Percentiles rank a stretch among this genome's conserved stretches.
These are phyloP conservation scores for Diadophis punctatus DNA, from an alignment of 2,113 vertebrate genomes.

Conservation along the genomic window DNA sequence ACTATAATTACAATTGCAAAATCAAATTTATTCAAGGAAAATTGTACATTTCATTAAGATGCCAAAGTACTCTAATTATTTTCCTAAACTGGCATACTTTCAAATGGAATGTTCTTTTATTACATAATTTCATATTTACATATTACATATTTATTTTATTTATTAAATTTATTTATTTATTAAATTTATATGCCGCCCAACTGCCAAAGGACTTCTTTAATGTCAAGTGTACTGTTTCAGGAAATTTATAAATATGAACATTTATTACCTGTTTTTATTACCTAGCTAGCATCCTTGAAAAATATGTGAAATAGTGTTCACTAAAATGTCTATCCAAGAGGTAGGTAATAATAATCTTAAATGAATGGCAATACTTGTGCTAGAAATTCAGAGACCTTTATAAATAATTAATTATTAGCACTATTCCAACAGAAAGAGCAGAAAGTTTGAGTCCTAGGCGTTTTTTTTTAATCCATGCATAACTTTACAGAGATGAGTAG, in stretches of 20 bases:
- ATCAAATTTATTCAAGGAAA: neutral
- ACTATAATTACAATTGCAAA: neutral
- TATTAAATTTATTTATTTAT: too few species aligned
- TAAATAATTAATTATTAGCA: neutral
- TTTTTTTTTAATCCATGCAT: neutral
- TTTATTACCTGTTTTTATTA: neutral
- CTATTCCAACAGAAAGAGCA: neutral
- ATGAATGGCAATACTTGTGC: neutral
- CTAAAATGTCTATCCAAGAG: rapidly evolving
- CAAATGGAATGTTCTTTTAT: neutral
- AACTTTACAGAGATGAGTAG: neutral
- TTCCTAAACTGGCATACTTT: neutral
- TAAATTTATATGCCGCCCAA: too few species aligned
- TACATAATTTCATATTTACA: too few species aligned
- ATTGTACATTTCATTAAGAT: neutral
- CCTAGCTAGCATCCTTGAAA: neutral
- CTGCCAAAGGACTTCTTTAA: too few species aligned
- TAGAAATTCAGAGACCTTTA: neutral
- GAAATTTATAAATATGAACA: neutral
- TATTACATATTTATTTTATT: too few species aligned
- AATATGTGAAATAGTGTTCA: neutral
- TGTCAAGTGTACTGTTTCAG: neutral
- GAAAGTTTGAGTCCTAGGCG: neutral
- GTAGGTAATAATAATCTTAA: constrained; percentile 6
- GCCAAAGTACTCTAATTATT: neutral